Base-by-base conservation (phyloP, 2,797 vertebrate genomes). In the Aphelocoma californica region DNA sequence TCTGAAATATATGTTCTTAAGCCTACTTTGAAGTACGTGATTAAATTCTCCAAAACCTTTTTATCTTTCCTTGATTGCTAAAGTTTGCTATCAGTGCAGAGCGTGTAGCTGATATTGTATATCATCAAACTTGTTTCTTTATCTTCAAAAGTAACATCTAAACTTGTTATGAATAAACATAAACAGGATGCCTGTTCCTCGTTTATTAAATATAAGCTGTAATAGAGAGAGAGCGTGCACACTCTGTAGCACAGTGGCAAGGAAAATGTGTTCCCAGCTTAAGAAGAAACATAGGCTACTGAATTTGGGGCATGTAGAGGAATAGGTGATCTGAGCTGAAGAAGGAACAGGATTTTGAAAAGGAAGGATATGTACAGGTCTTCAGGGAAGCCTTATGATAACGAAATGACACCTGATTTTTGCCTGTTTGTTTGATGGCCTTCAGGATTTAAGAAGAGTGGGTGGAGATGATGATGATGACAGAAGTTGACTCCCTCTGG, bases 141-240 rank as follows among this genome's bases (percentile, higher is more conserved):
- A 97, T 96, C 96, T 97, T 97, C 95, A 96, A 95, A 97, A 96
- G 95, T 97, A 96, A 90, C 93, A 92, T 93, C 95, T 96, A 96
- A 97, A 96, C 81, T 95, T 96, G 92, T 95, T 96, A 96, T 97
- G 96, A 97, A 97, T 97, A 97, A 97, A 97, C 96, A 96, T 97
- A 97, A 97, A 97, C 94, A 96, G 88, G 73, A 81, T 94, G 79
- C 88, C 96, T 97, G 95, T 96, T 97, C 79, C 94, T 96, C 85
- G 90, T 96, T 94, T 94, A 96, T 97, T 97, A 97, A 97, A 97
- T 96, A 96, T 96, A 96, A 97, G 94, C 84, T 95, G 82, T 97
- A 96, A 97, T 87, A 67, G 91, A 88, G 62, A 93, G 70, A 88
- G 64, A 23, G 69, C 0, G 0, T 2, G 0, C 47, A 29, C 45